Evolutionary conservation across 2,888 invertebrate genomes (phyloP).

Genomic region (Chrysomela aeneicollis): DNA sequence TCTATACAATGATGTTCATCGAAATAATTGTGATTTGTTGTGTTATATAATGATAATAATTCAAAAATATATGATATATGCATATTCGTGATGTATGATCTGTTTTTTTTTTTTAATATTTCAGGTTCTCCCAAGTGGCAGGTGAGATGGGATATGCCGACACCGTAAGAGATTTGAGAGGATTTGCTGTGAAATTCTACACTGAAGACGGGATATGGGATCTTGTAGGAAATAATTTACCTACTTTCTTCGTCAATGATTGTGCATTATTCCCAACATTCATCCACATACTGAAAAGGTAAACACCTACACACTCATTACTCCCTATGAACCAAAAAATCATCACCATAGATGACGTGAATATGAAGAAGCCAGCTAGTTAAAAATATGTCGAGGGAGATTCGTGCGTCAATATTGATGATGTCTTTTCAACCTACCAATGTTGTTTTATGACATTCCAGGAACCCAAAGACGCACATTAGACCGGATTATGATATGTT

Average conservation of each 20-base stretch:
- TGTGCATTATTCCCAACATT: slow-evolving; percentile 91
- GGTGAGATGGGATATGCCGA: slow-evolving; percentile 92
- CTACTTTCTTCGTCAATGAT: slow-evolving; percentile 92
- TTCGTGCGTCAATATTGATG: no score
- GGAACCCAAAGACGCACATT: slow-evolving; percentile 91
- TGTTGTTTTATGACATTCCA: no score
- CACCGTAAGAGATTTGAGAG: slow-evolving; percentile 88
- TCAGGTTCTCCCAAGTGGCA: slow-evolving; percentile 80
- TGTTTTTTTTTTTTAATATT: not conserved
- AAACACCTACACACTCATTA: not conserved
- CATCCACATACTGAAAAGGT: slow-evolving; percentile 93
- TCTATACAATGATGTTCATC: no score
- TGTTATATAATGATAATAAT: no score
- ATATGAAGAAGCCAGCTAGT: no score
- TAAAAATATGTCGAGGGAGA: no score
- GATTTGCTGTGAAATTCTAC: slow-evolving; percentile 94
- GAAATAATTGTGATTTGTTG: no score
- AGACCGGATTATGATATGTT: slow-evolving; percentile 91
- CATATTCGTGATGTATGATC: no score
- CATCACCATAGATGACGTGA: not conserved
- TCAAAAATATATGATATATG: no score
- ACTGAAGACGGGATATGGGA: slow-evolving; percentile 94
- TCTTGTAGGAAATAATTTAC: slow-evolving; percentile 91
- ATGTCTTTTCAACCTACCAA: no score
- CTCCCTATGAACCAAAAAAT: no score